Evolutionary conservation across 2,113 vertebrate species (phyloP).

Genomic region (Nothobranchius furzeri): DNA sequence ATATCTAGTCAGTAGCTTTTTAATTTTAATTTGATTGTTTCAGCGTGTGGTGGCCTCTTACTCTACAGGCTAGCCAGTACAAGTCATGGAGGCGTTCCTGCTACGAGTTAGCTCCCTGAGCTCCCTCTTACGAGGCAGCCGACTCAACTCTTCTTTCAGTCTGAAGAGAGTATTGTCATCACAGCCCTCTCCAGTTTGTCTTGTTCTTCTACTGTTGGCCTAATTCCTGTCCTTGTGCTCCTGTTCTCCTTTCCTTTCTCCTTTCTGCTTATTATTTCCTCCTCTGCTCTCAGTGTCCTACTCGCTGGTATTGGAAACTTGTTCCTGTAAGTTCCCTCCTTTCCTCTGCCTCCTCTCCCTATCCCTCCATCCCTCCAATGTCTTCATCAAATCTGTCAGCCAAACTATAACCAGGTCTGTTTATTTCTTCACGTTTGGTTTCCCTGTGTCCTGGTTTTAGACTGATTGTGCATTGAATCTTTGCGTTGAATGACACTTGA

Average conservation of each 20-base stretch:
- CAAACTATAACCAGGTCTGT: constrained; percentile 60
- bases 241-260: constrained; percentile 56
- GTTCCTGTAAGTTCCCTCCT: constrained; percentile 83
- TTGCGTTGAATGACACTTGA: constrained; percentile 24
- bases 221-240: constrained; percentile 61
- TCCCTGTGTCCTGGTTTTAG: constrained; percentile 31
- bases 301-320: constrained; percentile 86
- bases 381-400: constrained; percentile 63
- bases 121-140: neutral
- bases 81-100: constrained; percentile 63
- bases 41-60: neutral
- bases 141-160: constrained; percentile 31
- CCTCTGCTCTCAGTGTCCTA: constrained; percentile 77
- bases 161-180: constrained; percentile 17
- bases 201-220: constrained; percentile 44
- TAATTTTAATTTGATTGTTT: too few species aligned
- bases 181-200: constrained; percentile 43
- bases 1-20: too few species aligned
- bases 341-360: constrained; percentile 64
- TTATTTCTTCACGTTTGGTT: constrained; percentile 13
- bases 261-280: constrained; percentile 52
- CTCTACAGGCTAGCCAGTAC: neutral
- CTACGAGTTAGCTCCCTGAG: constrained; percentile 56
- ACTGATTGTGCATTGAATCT: constrained; percentile 36
- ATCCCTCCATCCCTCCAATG: constrained; percentile 62